Evolutionary conservation across 2,113 vertebrate genomes (phyloP).

Genomic region (Pristiophorus japonicus): DNA sequence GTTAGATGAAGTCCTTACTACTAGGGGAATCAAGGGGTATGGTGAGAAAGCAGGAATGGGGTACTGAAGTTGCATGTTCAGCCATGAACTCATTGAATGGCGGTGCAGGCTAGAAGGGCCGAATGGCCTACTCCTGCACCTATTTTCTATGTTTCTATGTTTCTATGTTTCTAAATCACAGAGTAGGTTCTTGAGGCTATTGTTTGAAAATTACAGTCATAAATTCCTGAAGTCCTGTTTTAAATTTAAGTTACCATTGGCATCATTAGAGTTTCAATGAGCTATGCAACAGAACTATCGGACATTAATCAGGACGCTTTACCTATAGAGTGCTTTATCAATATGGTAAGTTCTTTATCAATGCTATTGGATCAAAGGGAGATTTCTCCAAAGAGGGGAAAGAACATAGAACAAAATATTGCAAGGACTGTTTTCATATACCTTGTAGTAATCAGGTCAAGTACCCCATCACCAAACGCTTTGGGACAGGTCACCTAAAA

Average conservation of each 20-base stretch:
- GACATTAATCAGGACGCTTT: background rate
- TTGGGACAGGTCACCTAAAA: background rate
- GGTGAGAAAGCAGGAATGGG: too few species aligned
- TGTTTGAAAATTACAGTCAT: background rate
- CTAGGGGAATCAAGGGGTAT: too few species aligned
- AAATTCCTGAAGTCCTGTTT: background rate
- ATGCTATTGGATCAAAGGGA: background rate
- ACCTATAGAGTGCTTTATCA: background rate
- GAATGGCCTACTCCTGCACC: too few species aligned
- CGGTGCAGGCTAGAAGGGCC: too few species aligned
- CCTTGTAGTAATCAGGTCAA: background rate
- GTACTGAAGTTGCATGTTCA: too few species aligned
- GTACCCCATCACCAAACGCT: background rate
- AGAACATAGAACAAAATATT: background rate
- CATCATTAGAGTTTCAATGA: too few species aligned
- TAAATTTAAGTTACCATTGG: too few species aligned
- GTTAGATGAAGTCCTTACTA: too few species aligned
- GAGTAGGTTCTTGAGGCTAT: background rate
- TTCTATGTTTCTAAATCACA: background rate
- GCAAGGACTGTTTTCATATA: background rate
- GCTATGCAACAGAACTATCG: too few species aligned
- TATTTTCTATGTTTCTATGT: too few species aligned
- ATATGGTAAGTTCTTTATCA: background rate
- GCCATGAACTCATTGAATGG: too few species aligned
- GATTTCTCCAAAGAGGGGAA: background rate